Conservation (phyloP, 1,140 invertebrate species). For the Nasonia longicornis region DNA sequence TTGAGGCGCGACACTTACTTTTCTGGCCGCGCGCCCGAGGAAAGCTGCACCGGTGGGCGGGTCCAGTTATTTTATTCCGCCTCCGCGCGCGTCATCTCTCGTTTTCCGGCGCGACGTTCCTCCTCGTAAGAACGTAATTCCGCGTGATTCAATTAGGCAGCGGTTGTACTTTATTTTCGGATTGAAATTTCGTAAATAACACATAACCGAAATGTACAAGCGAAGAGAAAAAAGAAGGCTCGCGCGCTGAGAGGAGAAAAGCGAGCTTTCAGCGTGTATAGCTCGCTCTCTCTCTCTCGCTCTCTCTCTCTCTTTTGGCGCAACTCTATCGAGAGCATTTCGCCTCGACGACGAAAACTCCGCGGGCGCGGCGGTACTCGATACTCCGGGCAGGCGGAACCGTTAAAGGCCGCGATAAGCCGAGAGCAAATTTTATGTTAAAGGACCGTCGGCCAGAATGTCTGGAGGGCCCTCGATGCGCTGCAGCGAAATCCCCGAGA, state of each 20-base stretch:
- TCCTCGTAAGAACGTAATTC: not conserved
- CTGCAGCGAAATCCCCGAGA: constrained; percentile 36
- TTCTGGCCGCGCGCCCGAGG: constrained; percentile 23
- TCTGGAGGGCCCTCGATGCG: constrained; percentile 33
- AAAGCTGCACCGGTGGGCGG: not conserved
- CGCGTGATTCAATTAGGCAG: constrained; percentile 19
- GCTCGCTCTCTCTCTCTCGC: no score
- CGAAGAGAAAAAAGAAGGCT: no score
- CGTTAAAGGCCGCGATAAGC: constrained; percentile 50
- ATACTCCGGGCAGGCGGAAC: constrained; percentile 39
- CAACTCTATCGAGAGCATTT: not conserved
- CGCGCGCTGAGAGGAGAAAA: not conserved
- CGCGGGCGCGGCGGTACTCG: not conserved
- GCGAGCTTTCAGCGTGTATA: not conserved
- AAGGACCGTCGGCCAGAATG: constrained; percentile 55
- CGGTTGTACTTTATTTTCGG: not conserved
- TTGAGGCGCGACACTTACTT: constrained; percentile 4
- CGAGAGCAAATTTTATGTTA: constrained; percentile 54
- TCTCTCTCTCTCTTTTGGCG: not conserved
- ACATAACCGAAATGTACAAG: no score
- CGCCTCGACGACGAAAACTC: constrained; percentile 5
- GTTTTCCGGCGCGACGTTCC: not conserved
- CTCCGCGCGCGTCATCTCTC: constrained; percentile 28
- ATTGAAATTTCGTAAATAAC: no score
- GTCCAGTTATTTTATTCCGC: constrained; percentile 47